phyloP scores from a whole-genome alignment of 1,140 invertebrate genomes.

The Drosophila sproati region DNA sequence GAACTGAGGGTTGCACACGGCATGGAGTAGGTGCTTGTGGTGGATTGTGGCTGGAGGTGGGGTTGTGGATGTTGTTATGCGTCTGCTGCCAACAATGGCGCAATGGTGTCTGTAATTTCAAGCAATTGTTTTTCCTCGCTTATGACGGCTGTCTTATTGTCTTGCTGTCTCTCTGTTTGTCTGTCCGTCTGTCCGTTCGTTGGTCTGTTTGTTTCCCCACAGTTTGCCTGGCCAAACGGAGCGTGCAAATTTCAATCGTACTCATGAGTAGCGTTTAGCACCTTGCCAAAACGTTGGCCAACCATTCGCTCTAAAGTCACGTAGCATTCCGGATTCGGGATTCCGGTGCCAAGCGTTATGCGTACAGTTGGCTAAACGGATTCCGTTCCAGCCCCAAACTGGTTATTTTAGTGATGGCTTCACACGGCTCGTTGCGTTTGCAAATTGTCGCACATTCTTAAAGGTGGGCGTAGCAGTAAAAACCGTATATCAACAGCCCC shows the following conservation, averaged over 20 bases:
- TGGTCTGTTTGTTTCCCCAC: neutral
- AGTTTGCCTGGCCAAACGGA: conserved; percentile 45
- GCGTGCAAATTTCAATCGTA: conserved; percentile 65
- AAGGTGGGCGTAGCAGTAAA: conserved; percentile 40
- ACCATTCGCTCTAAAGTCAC: conserved; percentile 80
- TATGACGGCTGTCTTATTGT: conserved; percentile 45
- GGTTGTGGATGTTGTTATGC: conserved; percentile 18
- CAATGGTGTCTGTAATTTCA: conserved; percentile 78
- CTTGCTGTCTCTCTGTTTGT: conserved; percentile 33
- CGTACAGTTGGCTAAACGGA: conserved; percentile 46
- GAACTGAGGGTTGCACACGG: neutral
- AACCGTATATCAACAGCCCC: conserved; percentile 19
- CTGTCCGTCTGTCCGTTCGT: conserved; percentile 42
- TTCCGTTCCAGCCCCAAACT: conserved; percentile 29
- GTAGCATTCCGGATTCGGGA: conserved; percentile 38
- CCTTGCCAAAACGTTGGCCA: conserved; percentile 49
- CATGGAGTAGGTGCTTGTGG: neutral
- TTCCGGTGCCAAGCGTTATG: conserved; percentile 54
- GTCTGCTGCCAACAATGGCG: conserved; percentile 72
- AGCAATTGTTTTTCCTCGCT: conserved; percentile 76
- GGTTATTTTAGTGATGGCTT: conserved; percentile 46
- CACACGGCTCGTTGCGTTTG: conserved; percentile 70
- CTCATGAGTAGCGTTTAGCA: conserved; percentile 67
- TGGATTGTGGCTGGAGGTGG: conserved; percentile 6
- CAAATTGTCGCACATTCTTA: conserved; percentile 82